phyloP scores from a whole-genome alignment of 2,113 vertebrate species.

The Podiceps cristatus region DNA sequence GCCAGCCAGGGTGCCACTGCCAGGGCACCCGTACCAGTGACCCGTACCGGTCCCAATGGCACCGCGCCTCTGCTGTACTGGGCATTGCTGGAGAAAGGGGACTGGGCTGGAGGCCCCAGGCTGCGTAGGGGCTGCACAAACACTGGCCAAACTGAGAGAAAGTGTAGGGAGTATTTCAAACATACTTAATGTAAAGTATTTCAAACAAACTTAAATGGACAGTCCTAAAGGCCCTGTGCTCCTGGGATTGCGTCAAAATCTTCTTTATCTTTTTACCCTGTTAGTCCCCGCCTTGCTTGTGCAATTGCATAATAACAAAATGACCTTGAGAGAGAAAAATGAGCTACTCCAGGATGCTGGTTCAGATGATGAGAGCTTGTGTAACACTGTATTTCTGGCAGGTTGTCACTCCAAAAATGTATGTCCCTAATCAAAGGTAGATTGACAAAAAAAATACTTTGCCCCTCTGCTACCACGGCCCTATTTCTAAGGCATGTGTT shows the following conservation, averaged over 20 bases:
- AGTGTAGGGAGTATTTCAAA: neutral
- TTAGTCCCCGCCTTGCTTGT: neutral
- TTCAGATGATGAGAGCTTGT: constrained; percentile 33
- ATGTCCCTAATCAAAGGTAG: constrained; percentile 27
- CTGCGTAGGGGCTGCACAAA: neutral
- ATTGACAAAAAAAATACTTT: neutral
- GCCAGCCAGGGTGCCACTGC: neutral
- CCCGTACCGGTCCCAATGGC: neutral
- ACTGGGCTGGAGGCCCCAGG: neutral
- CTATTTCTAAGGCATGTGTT: neutral
- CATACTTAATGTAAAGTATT: neutral
- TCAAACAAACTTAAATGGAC: neutral
- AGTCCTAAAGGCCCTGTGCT: neutral
- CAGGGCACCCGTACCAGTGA: too few species aligned
- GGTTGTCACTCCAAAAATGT: neutral
- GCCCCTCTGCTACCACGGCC: neutral
- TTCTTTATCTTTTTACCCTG: neutral
- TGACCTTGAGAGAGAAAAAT: constrained; percentile 35
- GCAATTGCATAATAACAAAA: constrained; percentile 11
- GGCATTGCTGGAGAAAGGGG: neutral
- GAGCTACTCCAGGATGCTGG: neutral
- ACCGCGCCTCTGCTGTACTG: neutral
- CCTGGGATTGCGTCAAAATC: neutral
- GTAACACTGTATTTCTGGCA: constrained; percentile 34
- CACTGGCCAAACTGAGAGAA: neutral